Conservation (phyloP, 2,797 vertebrate species). For the Dendrocincla tyrannina region DNA sequence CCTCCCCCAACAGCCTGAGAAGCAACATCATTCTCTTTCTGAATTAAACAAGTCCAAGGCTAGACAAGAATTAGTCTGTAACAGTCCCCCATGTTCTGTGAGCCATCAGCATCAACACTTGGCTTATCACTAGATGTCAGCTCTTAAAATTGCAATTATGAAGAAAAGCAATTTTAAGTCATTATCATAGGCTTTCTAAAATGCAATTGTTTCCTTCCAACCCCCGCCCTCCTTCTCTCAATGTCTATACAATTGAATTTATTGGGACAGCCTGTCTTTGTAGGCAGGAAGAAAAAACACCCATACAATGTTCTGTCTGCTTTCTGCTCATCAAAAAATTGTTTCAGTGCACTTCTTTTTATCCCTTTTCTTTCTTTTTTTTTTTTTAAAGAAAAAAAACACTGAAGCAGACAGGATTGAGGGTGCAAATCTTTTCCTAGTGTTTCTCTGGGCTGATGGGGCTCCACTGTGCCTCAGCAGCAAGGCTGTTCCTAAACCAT, state of each 20-base stretch:
- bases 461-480: conserved; percentile 16
- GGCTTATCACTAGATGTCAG: conserved; percentile 45
- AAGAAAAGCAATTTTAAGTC: conserved; percentile 54
- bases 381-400: not conserved
- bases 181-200: conserved; percentile 52
- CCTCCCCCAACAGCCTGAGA: not conserved
- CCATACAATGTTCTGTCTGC: not conserved
- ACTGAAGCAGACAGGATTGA: not conserved
- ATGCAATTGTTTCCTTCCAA: conserved; percentile 35
- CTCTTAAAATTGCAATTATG: conserved; percentile 50
- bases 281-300: conserved; percentile 18
- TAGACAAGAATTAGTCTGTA: not conserved
- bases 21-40: not conserved
- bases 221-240: not conserved
- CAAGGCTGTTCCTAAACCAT: conserved; percentile 8
- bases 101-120: conserved; percentile 11
- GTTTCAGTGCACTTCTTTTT: not conserved
- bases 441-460: not conserved
- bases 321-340: not conserved
- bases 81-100: not conserved
- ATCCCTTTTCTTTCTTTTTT: too few relatives aligned
- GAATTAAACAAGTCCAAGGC: not conserved
- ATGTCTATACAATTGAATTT: conserved; percentile 10
- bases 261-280: conserved; percentile 19
- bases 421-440: not conserved